Base-by-base conservation (phyloP, 2,797 vertebrate genomes). In the Acipenser transmontanus region DNA sequence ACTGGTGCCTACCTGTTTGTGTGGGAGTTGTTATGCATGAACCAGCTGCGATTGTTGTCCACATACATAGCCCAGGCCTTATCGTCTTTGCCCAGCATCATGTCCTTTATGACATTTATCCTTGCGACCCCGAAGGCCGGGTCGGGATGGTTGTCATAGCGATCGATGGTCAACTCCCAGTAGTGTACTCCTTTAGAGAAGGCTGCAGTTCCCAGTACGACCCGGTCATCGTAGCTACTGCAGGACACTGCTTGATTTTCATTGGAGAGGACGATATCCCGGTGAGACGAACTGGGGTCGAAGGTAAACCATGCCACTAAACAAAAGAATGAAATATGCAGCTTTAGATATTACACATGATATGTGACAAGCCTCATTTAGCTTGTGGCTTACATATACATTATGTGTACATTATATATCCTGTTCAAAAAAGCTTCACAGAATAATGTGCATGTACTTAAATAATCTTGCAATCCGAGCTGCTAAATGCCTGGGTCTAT, bases 271-370 rank as follows among this genome's bases (percentile, higher is more conserved):
- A 96, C 92, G 3, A 99, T 98, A 87, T 99, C 97, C 65, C 93
- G 89, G 76, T 99, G 97, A 66, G 95, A 95, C 14, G 95, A 94
- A 71, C 84, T 90, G 68, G 96, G 91, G 78, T 99, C 97, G 6
- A 98, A 99, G 68, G 92, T 91, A 86, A 99, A 99, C 93, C 96
- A 98, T 0, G 97, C 97, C 91, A 99, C 97, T 99, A 85, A 1
- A 70, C 34, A 7, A n/a, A 47, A 20, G 17, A 11, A 34, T 34
- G 34, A 34, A 34, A 34, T 34, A 34, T 34, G 34, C 2, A 34
- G 34, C 34, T 34, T 34, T 34, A 34, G 34, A 34, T 34, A 34
- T 34, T 34, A 34, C 34, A 34, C 4, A 34, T 34, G 34, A 34
- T 17, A 34, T 0, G 34, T 34, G 34, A 34, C 4, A 34, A 34